Evolutionary conservation across 1,140 invertebrate genomes (phyloP).

Genomic region (Panonychus citri): DNA sequence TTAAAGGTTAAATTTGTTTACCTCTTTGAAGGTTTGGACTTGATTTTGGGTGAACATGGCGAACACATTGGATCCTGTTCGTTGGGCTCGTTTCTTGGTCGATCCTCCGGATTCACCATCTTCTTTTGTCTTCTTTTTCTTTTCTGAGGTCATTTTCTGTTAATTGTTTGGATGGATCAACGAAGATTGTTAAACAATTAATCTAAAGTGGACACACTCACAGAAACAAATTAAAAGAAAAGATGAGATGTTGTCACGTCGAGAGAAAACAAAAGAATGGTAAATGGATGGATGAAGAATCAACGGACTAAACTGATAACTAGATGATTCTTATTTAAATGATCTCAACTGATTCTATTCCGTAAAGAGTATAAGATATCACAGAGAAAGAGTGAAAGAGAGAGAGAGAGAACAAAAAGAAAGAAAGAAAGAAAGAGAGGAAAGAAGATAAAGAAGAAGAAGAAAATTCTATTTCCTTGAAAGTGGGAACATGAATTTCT

Average conservation of each 20-base stretch:
- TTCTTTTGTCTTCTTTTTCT: not conserved
- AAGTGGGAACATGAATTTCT: not conserved
- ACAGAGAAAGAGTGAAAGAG: not conserved
- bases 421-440: not conserved
- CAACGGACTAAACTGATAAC: too few species aligned
- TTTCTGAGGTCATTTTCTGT: too few species aligned
- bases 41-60: conserved; percentile 84
- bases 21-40: conserved; percentile 87
- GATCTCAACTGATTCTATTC: too few species aligned
- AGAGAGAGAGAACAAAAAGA: not conserved
- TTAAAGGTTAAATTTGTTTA: conserved; percentile 21
- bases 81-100: conserved; percentile 40
- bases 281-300: too few species aligned
- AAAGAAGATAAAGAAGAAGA: not conserved
- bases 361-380: not conserved
- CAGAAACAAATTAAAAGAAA: too few species aligned
- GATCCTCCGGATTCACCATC: conserved; percentile 29
- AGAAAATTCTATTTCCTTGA: not conserved
- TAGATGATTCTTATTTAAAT: too few species aligned
- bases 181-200: too few species aligned
- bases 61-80: conserved; percentile 76
- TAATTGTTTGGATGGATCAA: too few species aligned
- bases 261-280: too few species aligned
- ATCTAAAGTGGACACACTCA: too few species aligned
- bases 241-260: too few species aligned